Base-by-base conservation (phyloP, 2,888 invertebrate genomes). In the Crossocerus cetratus region DNA sequence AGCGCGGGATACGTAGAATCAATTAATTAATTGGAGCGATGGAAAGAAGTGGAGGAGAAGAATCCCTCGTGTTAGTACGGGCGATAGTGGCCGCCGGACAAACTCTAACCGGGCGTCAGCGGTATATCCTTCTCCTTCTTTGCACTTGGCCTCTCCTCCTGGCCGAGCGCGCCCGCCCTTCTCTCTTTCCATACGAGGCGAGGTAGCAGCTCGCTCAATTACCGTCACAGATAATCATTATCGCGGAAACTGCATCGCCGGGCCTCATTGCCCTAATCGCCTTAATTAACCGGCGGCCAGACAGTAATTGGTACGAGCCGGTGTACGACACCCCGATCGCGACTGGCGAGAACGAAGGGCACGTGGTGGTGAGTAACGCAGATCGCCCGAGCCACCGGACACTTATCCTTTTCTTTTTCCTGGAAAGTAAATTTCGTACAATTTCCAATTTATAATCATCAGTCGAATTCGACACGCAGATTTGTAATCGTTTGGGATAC, bases 181-280 rank as follows among this genome's bases (percentile, higher is more conserved):
- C 56, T 57, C 53, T 62, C 72, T 69, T 56, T 62, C 69, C 76
- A 74, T 76, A 49, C 78, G 72, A 71, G 73, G 83, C 78, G 32
- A 32, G 32, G 81, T 80, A 72, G 63, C 76, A 84, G 74, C 81
- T 83, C 82, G 78, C 85, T 86, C 86, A 87, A 86, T 88, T 87
- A 87, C 82, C 83, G 77, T 83, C 85, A 82, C 81, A 82, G 79
- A 84, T 87, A 85, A 87, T 87, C 83, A 86, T 86, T 87, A 88
- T 87, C 87, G 81, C 85, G 79, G 85, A 85, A 87, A 87, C 84
- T 84, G 75, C 86, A 86, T 86, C 83, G 86, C 79, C 72, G 80
- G 81, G 86, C 85, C 87, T 86, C 87, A 84, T 87, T 87, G 87
- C 86, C 85, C 84, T 86, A 85, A 86, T 87, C 86, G 32, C 32